Base-by-base conservation (phyloP, 2,113 vertebrate genomes). In the Zeus faber region DNA sequence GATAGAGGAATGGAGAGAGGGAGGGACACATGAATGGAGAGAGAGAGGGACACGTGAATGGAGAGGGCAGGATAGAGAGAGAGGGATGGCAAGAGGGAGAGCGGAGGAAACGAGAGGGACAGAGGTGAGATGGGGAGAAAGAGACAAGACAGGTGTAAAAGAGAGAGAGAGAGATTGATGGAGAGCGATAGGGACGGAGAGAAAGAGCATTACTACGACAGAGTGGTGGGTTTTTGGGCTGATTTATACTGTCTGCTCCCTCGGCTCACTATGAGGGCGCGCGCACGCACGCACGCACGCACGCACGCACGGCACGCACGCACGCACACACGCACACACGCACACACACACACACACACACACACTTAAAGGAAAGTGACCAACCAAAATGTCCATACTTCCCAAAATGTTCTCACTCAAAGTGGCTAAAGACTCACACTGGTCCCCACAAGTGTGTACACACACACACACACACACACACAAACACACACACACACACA, bases 141-240 rank as follows among this genome's bases (percentile, higher is more conserved):
- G 1, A 6, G 13, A 2, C 22, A 13, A 22, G 31, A 2, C 17
- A 6, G 17, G 17, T 3, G 11, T n/a, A 25, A 13, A 24, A 39
- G 48, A 52, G 37, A 67, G 25, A 45, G 47, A 0, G 23, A 62
- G 58, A 25, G 41, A 54, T 39, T 0, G 23, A 35, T 23, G 40
- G 41, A 10, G 44, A 17, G 24, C 40, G 37, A 46, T 52, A 56
- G 22, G 49, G 44, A 52, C 49, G 21, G 59, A 49, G 25, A 17
- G 18, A 35, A 31, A 48, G 37, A 6, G 11, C 11, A 11, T 54
- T 62, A 62, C 62, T 70, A 29, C 9, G 13, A 37, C 6, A 37
- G 13, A 6, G 13, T 7, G 13, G 6, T 6, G 6, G n/a, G 6
- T 5, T 5, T 40, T 40, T 67, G 52, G 70, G 31, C 33, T 25